A percentile compares a stretch with the other conserved stretches of the same genome.
Evolutionary conservation across 2,797 vertebrate species (phyloP).

Genomic region (Cyclopterus lumpus): DNA sequence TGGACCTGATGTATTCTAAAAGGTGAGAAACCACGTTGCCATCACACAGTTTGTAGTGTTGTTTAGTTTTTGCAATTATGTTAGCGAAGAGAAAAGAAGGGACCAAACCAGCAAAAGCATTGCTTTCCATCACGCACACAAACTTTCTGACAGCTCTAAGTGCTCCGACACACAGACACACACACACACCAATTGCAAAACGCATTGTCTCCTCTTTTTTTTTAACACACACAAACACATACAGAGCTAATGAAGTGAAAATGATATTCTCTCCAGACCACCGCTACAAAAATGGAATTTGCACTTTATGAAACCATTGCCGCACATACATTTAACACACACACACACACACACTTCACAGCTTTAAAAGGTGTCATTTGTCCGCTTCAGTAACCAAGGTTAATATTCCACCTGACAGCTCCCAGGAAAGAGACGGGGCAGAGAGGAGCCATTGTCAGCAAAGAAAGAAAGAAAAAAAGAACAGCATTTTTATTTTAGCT

Average conservation of each 20-base stretch:
- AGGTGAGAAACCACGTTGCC: background rate
- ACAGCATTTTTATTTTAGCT: conserved; percentile 3
- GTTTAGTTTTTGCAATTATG: background rate
- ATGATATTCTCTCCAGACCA: conserved; percentile 65
- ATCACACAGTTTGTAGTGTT: background rate
- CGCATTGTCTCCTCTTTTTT: too few relatives aligned
- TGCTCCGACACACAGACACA: conserved; percentile 12
- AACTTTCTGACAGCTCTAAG: conserved; percentile 29
- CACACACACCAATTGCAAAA: background rate
- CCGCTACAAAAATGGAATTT: conserved; percentile 70
- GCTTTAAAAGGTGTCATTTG: conserved; percentile 70
- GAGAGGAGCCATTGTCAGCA: conserved; percentile 11
- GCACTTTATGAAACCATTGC: conserved; percentile 65
- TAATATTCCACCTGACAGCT: conserved; percentile 71
- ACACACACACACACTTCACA: conserved; percentile 36
- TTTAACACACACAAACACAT: conserved; percentile 5
- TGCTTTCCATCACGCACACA: conserved; percentile 20
- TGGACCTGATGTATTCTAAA: background rate
- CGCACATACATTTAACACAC: conserved; percentile 43
- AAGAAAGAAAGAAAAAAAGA: conserved; percentile 17
- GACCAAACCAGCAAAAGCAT: background rate
- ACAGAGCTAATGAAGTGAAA: conserved; percentile 67
- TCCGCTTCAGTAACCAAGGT: conserved; percentile 65
- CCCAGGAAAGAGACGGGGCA: conserved; percentile 48
- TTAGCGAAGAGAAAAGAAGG: conserved; percentile 4